These are phyloP conservation scores for Bombus huntii DNA, from an alignment of 1,140 invertebrate species.

Conservation along the genomic window DNA sequence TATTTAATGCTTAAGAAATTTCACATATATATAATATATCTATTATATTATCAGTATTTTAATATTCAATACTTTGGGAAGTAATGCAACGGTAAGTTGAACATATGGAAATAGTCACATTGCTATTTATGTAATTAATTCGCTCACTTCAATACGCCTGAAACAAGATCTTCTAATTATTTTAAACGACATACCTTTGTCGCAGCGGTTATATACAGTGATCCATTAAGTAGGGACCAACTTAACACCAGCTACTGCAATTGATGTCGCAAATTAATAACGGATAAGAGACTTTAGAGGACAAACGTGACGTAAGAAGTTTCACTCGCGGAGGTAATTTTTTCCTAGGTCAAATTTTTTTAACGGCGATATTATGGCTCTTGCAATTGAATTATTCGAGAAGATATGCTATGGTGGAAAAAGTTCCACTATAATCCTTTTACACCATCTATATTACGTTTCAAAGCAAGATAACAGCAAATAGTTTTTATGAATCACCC, in stretches of 20 bases:
- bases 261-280: slow-evolving; percentile 16
- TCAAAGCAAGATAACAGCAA: too few relatives aligned
- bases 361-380: background rate
- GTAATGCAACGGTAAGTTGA: background rate
- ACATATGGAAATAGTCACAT: background rate
- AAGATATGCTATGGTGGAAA: too few relatives aligned
- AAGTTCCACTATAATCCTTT: too few relatives aligned
- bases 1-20: too few relatives aligned
- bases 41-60: too few relatives aligned
- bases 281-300: background rate
- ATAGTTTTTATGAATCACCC: background rate
- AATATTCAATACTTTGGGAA: too few relatives aligned
- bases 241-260: background rate
- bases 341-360: background rate
- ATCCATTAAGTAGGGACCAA: background rate
- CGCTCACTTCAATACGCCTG: background rate
- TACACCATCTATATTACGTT: too few relatives aligned
- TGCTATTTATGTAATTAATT: slow-evolving; percentile 7
- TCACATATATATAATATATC: too few relatives aligned
- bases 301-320: background rate
- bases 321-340: background rate
- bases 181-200: background rate
- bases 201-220: background rate
- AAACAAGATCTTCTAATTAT: background rate
- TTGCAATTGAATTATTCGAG: background rate